Base-by-base conservation (phyloP, 92 coral and sea anemone genomes). In the Pocillopora grandis region DNA sequence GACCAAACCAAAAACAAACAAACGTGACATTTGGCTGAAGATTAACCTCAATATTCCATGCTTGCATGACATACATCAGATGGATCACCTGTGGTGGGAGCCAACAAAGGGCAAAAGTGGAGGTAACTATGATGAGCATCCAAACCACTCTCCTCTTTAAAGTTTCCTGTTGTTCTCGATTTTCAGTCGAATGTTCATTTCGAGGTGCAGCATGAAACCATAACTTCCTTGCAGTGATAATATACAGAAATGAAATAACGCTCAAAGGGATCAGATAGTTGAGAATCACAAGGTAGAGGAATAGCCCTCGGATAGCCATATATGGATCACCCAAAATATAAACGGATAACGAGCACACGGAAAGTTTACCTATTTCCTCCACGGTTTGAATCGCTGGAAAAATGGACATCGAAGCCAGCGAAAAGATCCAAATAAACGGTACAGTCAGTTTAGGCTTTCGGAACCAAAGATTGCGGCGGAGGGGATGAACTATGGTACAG, bases 71-170 rank as follows among this genome's bases (percentile, higher is more conserved):
- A 68, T 82, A 61, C 72, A 48, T 42, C 2, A 67, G 70, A 71
- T 87, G 88, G 57, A 20, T 71, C 7, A 84, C 73, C 52, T 87
- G 93, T 3, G 85, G 90, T 15, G 92, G 92, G 4, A 87, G 87
- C 92, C 92, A 90, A 66, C 90, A 90, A 19, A 82, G 23, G 21
- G 90, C 92, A 77, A 90, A 90, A 16, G 77, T 83, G 8, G 83
- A n/a, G 8, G 86, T 87, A 14, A 90, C 82, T n/a, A 86, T 82
- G 71, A 90, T 90, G 66, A 90, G 66, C 87, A 86, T 90, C 68
- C 83, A 82, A 65, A 90, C 66, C 4, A 89, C 64, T 8, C 87
- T 61, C 65, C 85, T 75, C 65, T 90, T 90, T 33, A 37, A 21
- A 8, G 35, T 21, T 58, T 76, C 82, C 33, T 27, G 37, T 60